These are phyloP conservation scores for Planococcus citri DNA, from an alignment of 1,140 invertebrate genomes.

Conservation along the genomic window DNA sequence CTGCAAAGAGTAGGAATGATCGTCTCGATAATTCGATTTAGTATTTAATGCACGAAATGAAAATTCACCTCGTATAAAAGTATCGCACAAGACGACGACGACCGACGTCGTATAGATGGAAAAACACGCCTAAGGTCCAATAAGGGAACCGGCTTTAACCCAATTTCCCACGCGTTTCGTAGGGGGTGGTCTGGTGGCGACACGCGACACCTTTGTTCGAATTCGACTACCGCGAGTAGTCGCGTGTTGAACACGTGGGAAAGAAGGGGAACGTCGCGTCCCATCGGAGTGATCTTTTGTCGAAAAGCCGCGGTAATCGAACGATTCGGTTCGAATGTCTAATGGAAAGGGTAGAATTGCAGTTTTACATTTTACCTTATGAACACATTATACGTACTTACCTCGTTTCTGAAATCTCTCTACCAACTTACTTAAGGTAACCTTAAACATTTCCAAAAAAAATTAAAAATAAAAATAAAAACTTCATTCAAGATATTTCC, in stretches of 20 bases:
- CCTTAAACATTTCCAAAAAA: too few species aligned
- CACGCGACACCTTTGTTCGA: constrained; percentile 16
- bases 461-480: too few species aligned
- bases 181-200: constrained; percentile 13
- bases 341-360: too few species aligned
- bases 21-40: too few species aligned
- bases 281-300: constrained; percentile 9
- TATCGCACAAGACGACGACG: background rate
- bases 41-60: too few species aligned
- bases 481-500: too few species aligned
- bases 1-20: too few species aligned
- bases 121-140: constrained; percentile 4
- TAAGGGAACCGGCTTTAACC: constrained; percentile 11
- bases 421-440: too few species aligned
- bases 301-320: background rate
- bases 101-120: background rate
- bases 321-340: background rate
- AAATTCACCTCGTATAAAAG: too few species aligned
- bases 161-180: constrained; percentile 17
- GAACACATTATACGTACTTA: too few species aligned
- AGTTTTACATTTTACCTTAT: too few species aligned
- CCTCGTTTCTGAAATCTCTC: too few species aligned
- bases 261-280: constrained; percentile 10
- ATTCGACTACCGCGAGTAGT: background rate
- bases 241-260: constrained; percentile 17